Evolutionary conservation across 2,888 invertebrate species (phyloP).

Genomic region (Psylliodes chrysocephalus): DNA sequence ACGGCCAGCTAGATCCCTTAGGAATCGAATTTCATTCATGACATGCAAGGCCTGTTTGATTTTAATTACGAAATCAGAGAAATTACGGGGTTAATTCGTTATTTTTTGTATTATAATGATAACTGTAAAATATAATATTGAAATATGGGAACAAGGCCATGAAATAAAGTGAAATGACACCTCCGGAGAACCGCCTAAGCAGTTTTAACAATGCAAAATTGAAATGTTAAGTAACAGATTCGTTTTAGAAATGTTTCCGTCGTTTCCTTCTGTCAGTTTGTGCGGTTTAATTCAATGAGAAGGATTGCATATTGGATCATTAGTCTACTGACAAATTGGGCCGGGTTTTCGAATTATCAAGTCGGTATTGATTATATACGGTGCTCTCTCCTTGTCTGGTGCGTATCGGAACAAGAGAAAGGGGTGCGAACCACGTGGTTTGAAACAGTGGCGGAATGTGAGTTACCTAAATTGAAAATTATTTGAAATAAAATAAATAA

Average conservation of each 20-base stretch:
- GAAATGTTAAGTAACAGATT: constrained; percentile 13
- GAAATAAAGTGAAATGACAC: constrained; percentile 38
- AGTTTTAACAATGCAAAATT: constrained; percentile 26
- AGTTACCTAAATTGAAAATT: too few relatives aligned
- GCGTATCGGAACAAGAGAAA: constrained; percentile 9
- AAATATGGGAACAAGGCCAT: constrained; percentile 44
- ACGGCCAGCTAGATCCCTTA: not conserved
- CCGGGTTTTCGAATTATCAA: constrained; percentile 17
- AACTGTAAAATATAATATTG: constrained; percentile 19
- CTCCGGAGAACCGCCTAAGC: constrained; percentile 39
- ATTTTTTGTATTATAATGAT: constrained; percentile 10
- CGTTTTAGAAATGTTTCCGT: not conserved
- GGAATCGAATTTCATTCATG: constrained; percentile 22
- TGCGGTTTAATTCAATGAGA: not conserved
- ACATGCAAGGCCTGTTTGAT: not conserved
- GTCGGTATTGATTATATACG: constrained; percentile 21
- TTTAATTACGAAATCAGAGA: constrained; percentile 15
- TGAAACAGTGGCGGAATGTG: constrained; percentile 3
- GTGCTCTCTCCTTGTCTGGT: constrained; percentile 18
- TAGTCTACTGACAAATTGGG: constrained; percentile 6
- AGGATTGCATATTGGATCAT: constrained; percentile 3
- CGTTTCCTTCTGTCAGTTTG: not conserved
- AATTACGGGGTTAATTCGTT: constrained; percentile 1
- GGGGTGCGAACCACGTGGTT: constrained; percentile 27
- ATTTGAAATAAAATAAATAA: too few relatives aligned